Evolutionary conservation across 1,140 invertebrate genomes (phyloP), one percentile per base, ranked within the genome.

Genomic region (Pectinophora gossypiella): DNA sequence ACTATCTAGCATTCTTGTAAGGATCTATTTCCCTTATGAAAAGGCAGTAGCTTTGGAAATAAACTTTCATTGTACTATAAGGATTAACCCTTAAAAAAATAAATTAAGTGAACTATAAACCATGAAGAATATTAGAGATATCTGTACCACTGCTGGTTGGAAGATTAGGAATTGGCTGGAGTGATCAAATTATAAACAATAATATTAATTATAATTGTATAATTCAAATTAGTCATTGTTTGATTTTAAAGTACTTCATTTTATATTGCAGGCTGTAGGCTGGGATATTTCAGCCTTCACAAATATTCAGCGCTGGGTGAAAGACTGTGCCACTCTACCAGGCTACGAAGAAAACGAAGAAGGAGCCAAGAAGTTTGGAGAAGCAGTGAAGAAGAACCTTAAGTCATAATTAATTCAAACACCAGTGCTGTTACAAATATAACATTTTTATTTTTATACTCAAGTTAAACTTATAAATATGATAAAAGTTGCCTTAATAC

Each of bases 301-400:
- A 4, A 93, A 94, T 65, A 89, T 95, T 12, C 62, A 85, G 7
- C 76, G 77, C 9, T 95, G 94, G 93, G 74, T 92, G 43, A 86
- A 90, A 7, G 85, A 89, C 38, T 93, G 93, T 64, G 54, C 76
- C 46, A 60, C 68, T 16, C 77, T 91, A 53, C 90, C 90, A 13
- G 85, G 85, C 15, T 90, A 86, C 65, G 69, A 61, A 43, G 89
- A 90, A 70, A 91, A 91, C 65, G 60, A 88, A 46, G 77, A 78
- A 58, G 90, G 90, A 36, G 90, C 90, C 15, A 83, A 88, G 56
- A 40, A 63, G 20, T 90, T 89, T 81, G 90, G 87, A 27, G 82
- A 87, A 60, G 76, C 84, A 32, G 89, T 91, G 0, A 86, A 73
- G 58, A 89, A 87, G 53, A 90, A 90, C 68, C 55, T 91, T 18